Percentiles rank a stretch among this genome's conserved stretches.
Conservation (phyloP, 1,140 invertebrate species). For the Camponotus pennsylvanicus region DNA sequence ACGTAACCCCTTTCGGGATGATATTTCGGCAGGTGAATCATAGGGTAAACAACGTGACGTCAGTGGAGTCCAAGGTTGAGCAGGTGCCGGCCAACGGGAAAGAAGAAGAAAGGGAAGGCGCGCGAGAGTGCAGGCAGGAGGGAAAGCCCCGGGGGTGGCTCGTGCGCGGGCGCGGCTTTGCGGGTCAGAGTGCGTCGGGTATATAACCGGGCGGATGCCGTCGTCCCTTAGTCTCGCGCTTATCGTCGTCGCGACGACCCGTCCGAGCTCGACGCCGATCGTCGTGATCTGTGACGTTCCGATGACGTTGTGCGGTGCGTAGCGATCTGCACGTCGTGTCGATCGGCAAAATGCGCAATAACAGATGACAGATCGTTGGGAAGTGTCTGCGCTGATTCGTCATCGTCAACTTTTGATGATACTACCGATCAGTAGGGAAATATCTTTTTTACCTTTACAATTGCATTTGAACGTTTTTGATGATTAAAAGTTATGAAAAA, state of each 20-base stretch:
- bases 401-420: not conserved
- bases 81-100: constrained; percentile 38
- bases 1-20: not conserved
- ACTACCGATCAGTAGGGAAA: not conserved
- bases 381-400: not conserved
- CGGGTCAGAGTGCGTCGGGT: constrained; percentile 84
- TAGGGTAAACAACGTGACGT: constrained; percentile 71
- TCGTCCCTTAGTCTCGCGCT: constrained; percentile 84
- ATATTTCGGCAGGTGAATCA: constrained; percentile 60
- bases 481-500: not conserved
- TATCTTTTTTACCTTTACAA: constrained; percentile 10
- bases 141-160: constrained; percentile 75
- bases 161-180: constrained; percentile 84
- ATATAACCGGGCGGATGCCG: constrained; percentile 85
- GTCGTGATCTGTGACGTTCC: constrained; percentile 47
- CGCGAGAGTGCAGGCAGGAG: constrained; percentile 66
- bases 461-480: not conserved
- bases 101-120: constrained; percentile 59
- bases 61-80: constrained; percentile 55
- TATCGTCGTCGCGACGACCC: constrained; percentile 78
- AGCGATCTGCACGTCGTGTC: constrained; percentile 13
- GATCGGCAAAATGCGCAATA: constrained; percentile 1
- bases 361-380: constrained; percentile 6
- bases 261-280: constrained; percentile 50
- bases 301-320: constrained; percentile 13